Evolutionary conservation across 2,113 vertebrate genomes (phyloP), one percentile per base, ranked within the genome.

Genomic region (Colius striatus): DNA sequence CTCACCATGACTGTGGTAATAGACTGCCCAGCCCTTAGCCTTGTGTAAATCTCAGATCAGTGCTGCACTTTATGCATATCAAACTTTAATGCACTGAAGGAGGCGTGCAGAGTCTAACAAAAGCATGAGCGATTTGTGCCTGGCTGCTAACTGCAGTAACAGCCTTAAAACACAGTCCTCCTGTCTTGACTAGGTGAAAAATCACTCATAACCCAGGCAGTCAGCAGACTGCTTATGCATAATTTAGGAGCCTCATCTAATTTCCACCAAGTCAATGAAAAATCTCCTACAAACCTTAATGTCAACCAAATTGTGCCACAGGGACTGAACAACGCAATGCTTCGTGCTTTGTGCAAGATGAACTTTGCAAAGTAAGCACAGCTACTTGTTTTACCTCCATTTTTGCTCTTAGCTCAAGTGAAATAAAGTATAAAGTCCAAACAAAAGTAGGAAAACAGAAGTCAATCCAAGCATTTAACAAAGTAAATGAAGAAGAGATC

Each of bases 211-310:
- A 32, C 18, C 19, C 11, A 26, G 47, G 65, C 80, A 94, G 80
- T 25, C 68, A 66, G 90, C 82, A 94, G 63, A 38, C 88, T 83
- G 67, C 68, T 87, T 34, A 57, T 82, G 22, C 91, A 94, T 87
- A 29, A 95, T 91, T 91, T 16, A 96, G 70, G 12, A 95, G 54
- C 54, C 48, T 89, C 70, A 41, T 79, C 48, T 65, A 53, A 61
- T 65, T 92, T 78, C 84, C 61, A 95, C 32, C 19, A n/a, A 61
- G 81, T 68, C 89, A 87, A 9, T 81, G 86, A 90, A 82, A 86
- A 71, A 68, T 68, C 73, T 77, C 79, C 51, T 63, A 5, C 87
- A 58, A 82, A 61, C 65, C 41, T 53, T 53, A 14, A 45, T 9
- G 38, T 16, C 80, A 68, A 34, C 57, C 29, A 29, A 78, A 41